Evolutionary conservation across 2,797 vertebrate species (phyloP).

Genomic region (Rousettus madagascariensis): DNA sequence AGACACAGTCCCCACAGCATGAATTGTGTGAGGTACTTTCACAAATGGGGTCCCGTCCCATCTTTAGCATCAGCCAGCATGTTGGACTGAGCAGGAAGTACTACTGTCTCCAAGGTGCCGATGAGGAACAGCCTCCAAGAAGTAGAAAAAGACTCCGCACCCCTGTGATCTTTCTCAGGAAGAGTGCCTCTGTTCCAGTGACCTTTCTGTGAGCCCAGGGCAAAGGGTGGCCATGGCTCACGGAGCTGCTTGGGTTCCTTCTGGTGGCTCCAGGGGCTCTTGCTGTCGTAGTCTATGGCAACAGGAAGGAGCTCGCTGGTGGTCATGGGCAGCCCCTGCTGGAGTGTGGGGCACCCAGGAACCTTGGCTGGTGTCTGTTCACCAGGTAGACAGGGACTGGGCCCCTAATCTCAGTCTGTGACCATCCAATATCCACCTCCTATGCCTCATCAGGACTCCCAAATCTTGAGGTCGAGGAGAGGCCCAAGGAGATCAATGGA

Average conservation of each 20-base stretch:
- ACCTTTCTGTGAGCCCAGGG: not conserved
- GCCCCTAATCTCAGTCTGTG: not conserved
- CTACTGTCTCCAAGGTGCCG: not conserved
- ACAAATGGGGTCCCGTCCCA: fast-evolving
- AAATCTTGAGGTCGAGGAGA: not conserved
- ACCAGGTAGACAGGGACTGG: not conserved
- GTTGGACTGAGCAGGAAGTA: not conserved
- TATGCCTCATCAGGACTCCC: not conserved
- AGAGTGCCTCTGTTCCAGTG: not conserved
- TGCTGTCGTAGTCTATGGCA: not conserved
- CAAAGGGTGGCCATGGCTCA: not conserved
- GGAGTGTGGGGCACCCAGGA: fast-evolving
- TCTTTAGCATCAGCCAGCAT: fast-evolving
- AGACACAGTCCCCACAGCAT: not conserved
- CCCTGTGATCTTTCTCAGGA: not conserved
- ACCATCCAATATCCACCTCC: not conserved
- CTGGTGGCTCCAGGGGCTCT: not conserved
- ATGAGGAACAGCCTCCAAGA: not conserved
- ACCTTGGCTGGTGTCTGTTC: not conserved
- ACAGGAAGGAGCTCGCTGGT: not conserved
- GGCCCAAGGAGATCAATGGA: not conserved
- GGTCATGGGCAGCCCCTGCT: fast-evolving
- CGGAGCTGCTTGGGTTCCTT: not conserved
- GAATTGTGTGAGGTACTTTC: not conserved
- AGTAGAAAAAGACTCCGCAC: not conserved